These are phyloP conservation scores for Tachuris rubrigastra DNA, from an alignment of 2,113 vertebrate species.

Conservation along the genomic window DNA sequence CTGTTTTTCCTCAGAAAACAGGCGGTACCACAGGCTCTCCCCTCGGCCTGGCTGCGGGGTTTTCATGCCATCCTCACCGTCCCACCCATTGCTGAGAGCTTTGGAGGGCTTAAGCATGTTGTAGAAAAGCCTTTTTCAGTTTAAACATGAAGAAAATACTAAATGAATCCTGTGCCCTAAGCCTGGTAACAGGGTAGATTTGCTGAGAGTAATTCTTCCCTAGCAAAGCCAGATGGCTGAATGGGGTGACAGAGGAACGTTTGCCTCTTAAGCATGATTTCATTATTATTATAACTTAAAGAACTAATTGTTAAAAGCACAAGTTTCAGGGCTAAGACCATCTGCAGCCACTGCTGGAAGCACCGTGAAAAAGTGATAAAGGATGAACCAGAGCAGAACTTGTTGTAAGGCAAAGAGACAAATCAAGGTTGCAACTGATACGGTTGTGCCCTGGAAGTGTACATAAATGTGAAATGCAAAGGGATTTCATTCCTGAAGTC, in stretches of 20 bases:
- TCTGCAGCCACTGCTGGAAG: slow-evolving; percentile 35
- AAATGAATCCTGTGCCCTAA: background rate
- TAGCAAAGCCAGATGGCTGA: slow-evolving; percentile 17
- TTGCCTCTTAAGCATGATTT: background rate
- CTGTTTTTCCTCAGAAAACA: background rate
- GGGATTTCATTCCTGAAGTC: background rate
- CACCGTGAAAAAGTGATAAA: background rate
- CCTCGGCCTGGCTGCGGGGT: background rate
- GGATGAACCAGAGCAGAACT: slow-evolving; percentile 43
- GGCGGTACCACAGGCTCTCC: fast-evolving
- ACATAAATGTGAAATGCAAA: slow-evolving; percentile 10
- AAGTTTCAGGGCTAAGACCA: slow-evolving; percentile 4
- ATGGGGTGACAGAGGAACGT: background rate
- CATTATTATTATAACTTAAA: slow-evolving; percentile 11
- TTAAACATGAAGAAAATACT: background rate
- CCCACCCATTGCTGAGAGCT: background rate
- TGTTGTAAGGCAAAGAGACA: background rate
- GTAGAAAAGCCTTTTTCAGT: background rate
- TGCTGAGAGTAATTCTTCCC: background rate
- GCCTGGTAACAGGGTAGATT: background rate
- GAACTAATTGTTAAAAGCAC: background rate
- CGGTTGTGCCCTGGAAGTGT: background rate
- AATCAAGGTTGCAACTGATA: background rate
- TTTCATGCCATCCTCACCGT: fast-evolving
- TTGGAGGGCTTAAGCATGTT: background rate